Conservation (phyloP, 1,140 invertebrate genomes). For the Pachyrhynchus sulphureomaculatus region DNA sequence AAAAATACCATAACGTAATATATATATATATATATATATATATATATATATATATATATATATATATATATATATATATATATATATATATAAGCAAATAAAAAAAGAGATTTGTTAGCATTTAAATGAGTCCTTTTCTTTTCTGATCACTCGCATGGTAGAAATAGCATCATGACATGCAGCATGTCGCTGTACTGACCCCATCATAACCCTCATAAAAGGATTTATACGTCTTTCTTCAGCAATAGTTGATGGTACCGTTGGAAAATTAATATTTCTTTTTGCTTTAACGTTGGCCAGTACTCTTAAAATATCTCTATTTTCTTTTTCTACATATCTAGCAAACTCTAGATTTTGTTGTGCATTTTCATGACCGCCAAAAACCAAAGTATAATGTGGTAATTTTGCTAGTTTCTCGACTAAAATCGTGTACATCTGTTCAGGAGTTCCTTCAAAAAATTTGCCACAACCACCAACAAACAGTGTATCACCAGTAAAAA, state of each 20-base stretch:
- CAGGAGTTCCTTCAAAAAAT: conserved; percentile 96
- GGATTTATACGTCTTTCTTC: conserved; percentile 92
- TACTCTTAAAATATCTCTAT: conserved; percentile 68
- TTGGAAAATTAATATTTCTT: conserved; percentile 66
- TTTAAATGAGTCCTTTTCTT: conserved; percentile 77
- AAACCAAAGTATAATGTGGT: conserved; percentile 86
- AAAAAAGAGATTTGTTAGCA: too few relatives aligned
- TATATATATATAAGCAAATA: too few relatives aligned
- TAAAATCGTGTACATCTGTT: conserved; percentile 89
- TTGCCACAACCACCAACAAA: conserved; percentile 94
- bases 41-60: too few relatives aligned
- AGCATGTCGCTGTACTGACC: conserved; percentile 66
- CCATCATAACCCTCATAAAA: conserved; percentile 85
- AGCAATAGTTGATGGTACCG: conserved; percentile 88
- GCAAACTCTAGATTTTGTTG: conserved; percentile 89
- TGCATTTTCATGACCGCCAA: conserved; percentile 98
- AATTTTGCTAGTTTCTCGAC: conserved; percentile 75
- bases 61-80: too few relatives aligned
- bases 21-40: too few relatives aligned
- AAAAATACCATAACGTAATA: too few relatives aligned
- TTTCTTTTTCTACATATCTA: conserved; percentile 80
- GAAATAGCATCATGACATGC: conserved; percentile 61
- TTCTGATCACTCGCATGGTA: conserved; percentile 73
- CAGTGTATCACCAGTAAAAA: conserved; percentile 98
- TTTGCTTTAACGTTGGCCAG: conserved; percentile 70